Conservation (phyloP, 2,888 invertebrate genomes). For the Pachliopta kotzebuea region DNA sequence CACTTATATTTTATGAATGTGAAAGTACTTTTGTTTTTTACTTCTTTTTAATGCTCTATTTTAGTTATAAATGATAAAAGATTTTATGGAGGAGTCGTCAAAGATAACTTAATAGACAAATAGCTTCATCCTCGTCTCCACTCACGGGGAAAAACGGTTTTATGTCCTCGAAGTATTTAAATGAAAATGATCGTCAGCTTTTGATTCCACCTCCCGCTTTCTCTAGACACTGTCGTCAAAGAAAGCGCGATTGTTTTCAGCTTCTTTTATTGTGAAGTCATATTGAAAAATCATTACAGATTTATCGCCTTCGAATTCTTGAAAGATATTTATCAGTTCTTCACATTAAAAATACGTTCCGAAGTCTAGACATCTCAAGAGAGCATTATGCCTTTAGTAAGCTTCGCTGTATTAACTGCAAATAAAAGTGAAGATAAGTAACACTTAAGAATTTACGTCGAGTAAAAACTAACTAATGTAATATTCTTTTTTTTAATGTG, state of each 20-base stretch:
- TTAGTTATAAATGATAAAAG: background rate
- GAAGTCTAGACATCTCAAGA: background rate
- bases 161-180: background rate
- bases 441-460: no score
- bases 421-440: no score
- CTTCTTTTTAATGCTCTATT: background rate
- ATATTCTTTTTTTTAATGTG: no score
- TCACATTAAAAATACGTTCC: background rate
- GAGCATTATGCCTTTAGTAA: background rate
- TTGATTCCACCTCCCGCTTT: background rate
- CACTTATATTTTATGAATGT: background rate
- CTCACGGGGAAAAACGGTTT: slow-evolving; percentile 2
- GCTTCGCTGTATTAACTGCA: no score
- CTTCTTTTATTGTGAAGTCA: background rate
- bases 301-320: background rate
- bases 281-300: background rate
- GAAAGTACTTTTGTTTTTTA: background rate
- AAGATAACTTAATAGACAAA: slow-evolving; percentile 2
- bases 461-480: no score
- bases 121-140: background rate
- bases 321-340: background rate
- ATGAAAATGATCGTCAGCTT: background rate
- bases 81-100: background rate
- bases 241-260: background rate
- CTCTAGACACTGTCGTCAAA: background rate